Evolutionary conservation across 1,140 invertebrate genomes (phyloP).

Genomic region (Drosophila nebulosa): DNA sequence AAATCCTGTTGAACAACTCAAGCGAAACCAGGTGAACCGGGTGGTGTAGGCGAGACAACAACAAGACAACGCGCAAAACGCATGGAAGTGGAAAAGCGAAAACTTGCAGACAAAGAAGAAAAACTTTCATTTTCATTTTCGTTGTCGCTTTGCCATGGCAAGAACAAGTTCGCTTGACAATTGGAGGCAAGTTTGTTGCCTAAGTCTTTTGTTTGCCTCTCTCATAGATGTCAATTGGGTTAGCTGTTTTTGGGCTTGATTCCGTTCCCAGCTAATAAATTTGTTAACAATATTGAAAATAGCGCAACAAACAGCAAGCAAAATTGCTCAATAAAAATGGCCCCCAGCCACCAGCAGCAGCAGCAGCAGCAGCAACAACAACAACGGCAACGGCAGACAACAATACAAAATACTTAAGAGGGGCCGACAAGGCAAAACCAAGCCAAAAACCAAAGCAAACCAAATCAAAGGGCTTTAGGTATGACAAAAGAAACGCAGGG

Average conservation of each 20-base stretch:
- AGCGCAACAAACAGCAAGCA: conserved; percentile 36
- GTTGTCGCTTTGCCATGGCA: conserved; percentile 6
- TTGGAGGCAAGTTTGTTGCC: conserved; percentile 63
- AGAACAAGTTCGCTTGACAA: conserved; percentile 38
- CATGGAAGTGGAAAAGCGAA: conserved; percentile 70
- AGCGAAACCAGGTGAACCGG: conserved; percentile 39
- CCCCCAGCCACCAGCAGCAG: conserved; percentile 49
- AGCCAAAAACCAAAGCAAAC: conserved; percentile 10
- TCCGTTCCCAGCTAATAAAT: conserved; percentile 73
- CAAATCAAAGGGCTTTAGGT: conserved; percentile 49
- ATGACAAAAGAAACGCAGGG: conserved; percentile 54
- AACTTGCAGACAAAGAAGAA: conserved; percentile 53
- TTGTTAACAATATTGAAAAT: conserved; percentile 74
- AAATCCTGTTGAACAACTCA: conserved; percentile 69
- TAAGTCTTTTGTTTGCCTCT: conserved; percentile 69
- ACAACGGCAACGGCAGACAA: background rate
- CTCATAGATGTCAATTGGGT: conserved; percentile 30
- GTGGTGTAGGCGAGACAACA: background rate
- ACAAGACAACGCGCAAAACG: conserved; percentile 66
- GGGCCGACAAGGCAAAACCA: background rate
- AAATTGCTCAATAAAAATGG: conserved; percentile 68
- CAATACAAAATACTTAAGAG: conserved; percentile 2
- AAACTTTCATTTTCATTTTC: conserved; percentile 73
- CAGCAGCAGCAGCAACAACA: background rate
- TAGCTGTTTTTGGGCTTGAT: background rate